Base-by-base conservation (phyloP, 2,797 vertebrate species). In the Pseudotriccus pelzelni region DNA sequence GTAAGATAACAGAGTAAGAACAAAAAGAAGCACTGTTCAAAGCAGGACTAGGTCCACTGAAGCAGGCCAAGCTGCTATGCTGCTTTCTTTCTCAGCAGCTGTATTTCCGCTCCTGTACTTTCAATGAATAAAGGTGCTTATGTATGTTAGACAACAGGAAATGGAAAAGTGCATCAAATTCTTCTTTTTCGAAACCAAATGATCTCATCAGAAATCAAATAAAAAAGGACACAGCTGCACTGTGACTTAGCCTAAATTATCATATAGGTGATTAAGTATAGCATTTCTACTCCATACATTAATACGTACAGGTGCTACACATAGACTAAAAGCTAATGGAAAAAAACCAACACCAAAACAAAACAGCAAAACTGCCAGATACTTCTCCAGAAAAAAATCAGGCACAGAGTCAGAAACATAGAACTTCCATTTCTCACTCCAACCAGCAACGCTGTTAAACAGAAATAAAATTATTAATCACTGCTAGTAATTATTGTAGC, bases 71-170 rank as follows among this genome's bases (percentile, higher is more conserved):
- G 77, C 32, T 93, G 23, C 43, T 84, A 5, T 2, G 6, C 62
- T 69, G 23, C 46, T 94, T 87, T 23, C 82, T 83, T 87, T 88
- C 62, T 76, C 44, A 94, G 89, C 72, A 93, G 84, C 78, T 94
- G 59, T 94, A 80, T 94, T 91, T 91, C 60, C 60, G 32, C 43
- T 73, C 49, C 25, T 0, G 1, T 63, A 6, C 37, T 39, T 37
- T 63, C 58, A 53, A 22, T 74, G 90, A 96, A 84, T 87, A 93
- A 93, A 92, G 72, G 39, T 85, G 43, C 49, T 90, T 74, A 72
- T 55, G 32, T 82, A 82, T 81, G 53, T 83, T 55, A 74, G 44
- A 63, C 44, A 79, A 89, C 39, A 93, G 85, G 69, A 95, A 94
- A 86, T 68, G 50, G 56, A 84, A 93, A 84, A 78, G 17, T 76